Evolutionary conservation across 2,113 vertebrate genomes (phyloP).

Genomic region (Centrocercus urophasianus): DNA sequence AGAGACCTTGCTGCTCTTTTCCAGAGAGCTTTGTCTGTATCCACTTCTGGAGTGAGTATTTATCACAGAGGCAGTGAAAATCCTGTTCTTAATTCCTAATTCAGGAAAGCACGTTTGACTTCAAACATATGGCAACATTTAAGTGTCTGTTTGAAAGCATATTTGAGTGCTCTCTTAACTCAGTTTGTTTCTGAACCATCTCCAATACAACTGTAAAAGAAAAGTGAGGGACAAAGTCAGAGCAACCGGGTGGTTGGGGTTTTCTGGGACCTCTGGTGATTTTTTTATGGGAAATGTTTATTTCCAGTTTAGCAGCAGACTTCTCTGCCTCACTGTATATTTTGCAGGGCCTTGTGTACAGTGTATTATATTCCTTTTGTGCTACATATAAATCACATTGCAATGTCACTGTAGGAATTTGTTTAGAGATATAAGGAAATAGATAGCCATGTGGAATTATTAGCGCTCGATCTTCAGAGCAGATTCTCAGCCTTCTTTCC

Average conservation of each 20-base stretch:
- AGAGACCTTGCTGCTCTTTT: background rate
- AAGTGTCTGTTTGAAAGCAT: background rate
- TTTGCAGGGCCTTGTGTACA: background rate
- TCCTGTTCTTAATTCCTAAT: background rate
- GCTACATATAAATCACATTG: conserved; percentile 29
- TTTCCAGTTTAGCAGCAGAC: conserved; percentile 22
- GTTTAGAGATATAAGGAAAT: conserved; percentile 39
- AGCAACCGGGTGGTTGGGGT: background rate
- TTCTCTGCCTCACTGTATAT: background rate
- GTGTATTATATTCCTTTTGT: background rate
- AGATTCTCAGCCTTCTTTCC: conserved; percentile 35
- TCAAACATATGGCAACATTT: background rate
- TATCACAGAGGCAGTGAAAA: background rate
- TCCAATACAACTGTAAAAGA: background rate
- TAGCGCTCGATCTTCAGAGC: background rate
- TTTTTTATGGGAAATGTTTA: background rate
- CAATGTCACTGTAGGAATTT: conserved; percentile 50
- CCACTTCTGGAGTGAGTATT: background rate
- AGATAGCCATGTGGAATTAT: conserved; percentile 14
- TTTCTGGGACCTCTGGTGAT: background rate
- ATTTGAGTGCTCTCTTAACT: background rate
- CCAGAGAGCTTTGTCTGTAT: background rate
- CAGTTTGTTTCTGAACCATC: background rate
- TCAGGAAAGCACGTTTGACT: background rate
- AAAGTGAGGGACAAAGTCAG: background rate